Base-by-base conservation (phyloP, 64 coral and sea anemone genomes). In the Cladopsammia gracilis region DNA sequence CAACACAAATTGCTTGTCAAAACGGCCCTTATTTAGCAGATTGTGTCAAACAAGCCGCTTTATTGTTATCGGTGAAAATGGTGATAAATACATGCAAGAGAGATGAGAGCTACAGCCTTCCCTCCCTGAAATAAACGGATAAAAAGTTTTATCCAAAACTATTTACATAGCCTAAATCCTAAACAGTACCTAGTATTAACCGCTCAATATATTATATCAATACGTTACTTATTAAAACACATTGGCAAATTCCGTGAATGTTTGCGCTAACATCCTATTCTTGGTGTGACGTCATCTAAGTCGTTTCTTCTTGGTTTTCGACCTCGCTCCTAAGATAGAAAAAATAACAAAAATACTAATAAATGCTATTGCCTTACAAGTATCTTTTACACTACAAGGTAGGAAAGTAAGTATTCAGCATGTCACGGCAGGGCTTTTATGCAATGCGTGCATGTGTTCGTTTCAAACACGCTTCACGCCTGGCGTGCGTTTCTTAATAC, bases 281-380 rank as follows among this genome's bases (percentile, higher is more conserved):
- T 50, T 23, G 18, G 8, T 47, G 46, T 7, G 46, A 62, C 48
- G 85, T 96, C 95, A 96, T 78, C 95, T 73, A 67, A 87, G 49
- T 13, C 95, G 91, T 50, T 96, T 96, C 90, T 93, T 96, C 91
- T 96, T 96, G 51, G 78, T 56, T 70, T 93, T 96, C 0, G 79
- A 67, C 85, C 92, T 89, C 12, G 60, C 79, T 4, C 67, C 95
- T 96, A 53, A 49, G 58, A 15, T 15, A 88, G 62, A 49, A 61
- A 23, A 10, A n/a, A 80, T 60, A 18, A 65, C 15, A 15, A 24
- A 61, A 43, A 64, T 34, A 34, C 34, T 34, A 34, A 34, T 34
- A 34, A 34, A 34, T 34, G 0, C 34, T 34, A 34, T 34, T 34
- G 34, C 34, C 34, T 34, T 34, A 34, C 34, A 34, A 34, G 34